A percentile compares a stretch with the other conserved stretches of the same genome.
Evolutionary conservation across 2,888 invertebrate genomes (phyloP).

Genomic region (Chrysina gloriosa): DNA sequence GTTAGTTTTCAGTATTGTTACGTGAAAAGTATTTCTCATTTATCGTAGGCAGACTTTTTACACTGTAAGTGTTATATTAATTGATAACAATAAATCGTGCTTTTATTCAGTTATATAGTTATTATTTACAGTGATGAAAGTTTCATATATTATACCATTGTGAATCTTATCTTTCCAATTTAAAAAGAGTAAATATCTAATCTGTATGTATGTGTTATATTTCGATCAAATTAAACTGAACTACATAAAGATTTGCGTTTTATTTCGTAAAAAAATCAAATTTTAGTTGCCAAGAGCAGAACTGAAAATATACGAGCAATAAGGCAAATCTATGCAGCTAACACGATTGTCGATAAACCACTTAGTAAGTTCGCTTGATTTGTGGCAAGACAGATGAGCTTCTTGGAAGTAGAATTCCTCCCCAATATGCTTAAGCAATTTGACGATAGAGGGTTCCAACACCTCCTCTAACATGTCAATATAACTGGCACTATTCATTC

Average conservation of each 20-base stretch:
- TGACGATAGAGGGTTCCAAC: no score
- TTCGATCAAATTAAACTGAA: constrained; percentile 30
- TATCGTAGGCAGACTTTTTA: constrained; percentile 23
- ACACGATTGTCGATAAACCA: no score
- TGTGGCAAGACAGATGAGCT: no score
- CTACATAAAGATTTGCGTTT: constrained; percentile 7
- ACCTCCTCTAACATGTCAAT: no score
- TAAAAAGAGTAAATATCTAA: constrained; percentile 27
- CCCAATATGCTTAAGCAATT: no score
- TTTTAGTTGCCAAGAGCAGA: background rate
- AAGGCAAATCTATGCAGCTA: no score
- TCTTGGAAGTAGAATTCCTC: no score
- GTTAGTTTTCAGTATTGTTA: constrained; percentile 32
- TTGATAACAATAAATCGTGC: constrained; percentile 5
- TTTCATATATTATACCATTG: constrained; percentile 10
- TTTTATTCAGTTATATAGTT: constrained; percentile 8
- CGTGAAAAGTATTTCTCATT: constrained; percentile 28
- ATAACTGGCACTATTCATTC: no score
- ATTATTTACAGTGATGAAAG: constrained; percentile 19
- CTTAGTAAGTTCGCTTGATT: no score
- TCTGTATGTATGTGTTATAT: constrained; percentile 18
- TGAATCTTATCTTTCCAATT: constrained; percentile 15
- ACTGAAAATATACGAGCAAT: no score
- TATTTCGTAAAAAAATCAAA: background rate
- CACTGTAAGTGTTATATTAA: constrained; percentile 20